Evolutionary conservation across 2,113 vertebrate genomes (phyloP), one percentile per base, ranked within the genome.

Genomic region (Todiramphus saurophagus): DNA sequence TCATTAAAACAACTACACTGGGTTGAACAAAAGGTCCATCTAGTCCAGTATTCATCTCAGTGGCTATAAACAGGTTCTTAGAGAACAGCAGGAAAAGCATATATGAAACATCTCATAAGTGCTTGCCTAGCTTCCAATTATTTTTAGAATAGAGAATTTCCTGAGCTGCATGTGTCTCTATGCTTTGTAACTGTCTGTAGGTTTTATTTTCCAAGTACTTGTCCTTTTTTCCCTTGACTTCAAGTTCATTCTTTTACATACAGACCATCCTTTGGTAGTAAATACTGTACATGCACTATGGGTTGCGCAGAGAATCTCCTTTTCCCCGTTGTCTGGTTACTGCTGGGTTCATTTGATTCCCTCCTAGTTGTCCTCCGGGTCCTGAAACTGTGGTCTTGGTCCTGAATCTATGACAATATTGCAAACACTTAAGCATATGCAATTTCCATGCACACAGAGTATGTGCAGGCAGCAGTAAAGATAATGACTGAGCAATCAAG

Each of bases 111-210:
- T 67, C 58, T 85, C 9, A 3, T 48, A 88, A 73, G 35, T 59
- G 48, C 48, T 78, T 76, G 75, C 72, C 55, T 80, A 25, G 35
- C 75, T 94, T 92, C 58, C 67, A 46, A 64, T 82, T 93, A 94
- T 92, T 96, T 97, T 95, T 84, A 96, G 87, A 79, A 86, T 28
- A 68, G 86, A 92, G 72, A 91, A 82, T 94, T 97, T 95, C 89
- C 89, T 93, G 89, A 95, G 56, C 83, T 87, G 83, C 60, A 95
- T 72, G 35, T 60, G 64, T 37, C 77, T 91, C 48, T 68, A 62
- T 75, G 51, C 81, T 72, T 69, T 58, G 53, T 56, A 89, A 84
- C 20, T 7, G 43, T 35, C 48, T 44, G 58, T 27, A 75, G 43
- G 25, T 84, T 78, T 87, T 12, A 89, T 87, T 91, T 85, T 53